Percentiles rank a stretch among this genome's conserved stretches.
Conservation (phyloP, 2,113 vertebrate genomes). For the Urocynchramus pylzowi region DNA sequence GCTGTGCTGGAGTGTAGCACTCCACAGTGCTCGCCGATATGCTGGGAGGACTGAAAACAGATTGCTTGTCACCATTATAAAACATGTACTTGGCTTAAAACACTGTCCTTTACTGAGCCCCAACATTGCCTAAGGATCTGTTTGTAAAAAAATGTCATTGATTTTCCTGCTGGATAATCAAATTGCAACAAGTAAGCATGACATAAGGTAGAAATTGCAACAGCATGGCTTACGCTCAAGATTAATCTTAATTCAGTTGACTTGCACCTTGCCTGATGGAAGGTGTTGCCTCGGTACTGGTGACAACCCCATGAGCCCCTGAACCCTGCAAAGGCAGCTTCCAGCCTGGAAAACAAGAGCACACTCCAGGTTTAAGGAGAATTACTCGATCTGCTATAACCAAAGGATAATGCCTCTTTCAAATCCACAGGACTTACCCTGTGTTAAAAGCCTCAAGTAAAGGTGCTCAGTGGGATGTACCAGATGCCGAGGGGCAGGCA, state of each 20-base stretch:
- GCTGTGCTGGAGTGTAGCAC: conserved; percentile 86
- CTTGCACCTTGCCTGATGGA: background rate
- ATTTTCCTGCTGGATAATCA: background rate
- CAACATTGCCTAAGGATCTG: background rate
- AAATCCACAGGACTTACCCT: background rate
- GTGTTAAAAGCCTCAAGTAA: background rate
- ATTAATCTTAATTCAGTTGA: background rate
- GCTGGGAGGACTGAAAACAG: conserved; percentile 41
- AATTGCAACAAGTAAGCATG: background rate
- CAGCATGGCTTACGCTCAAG: background rate
- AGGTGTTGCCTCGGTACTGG: background rate
- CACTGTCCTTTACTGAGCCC: background rate
- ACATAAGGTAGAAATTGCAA: background rate
- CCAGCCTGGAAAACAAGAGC: background rate
- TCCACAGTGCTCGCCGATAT: conserved; percentile 66
- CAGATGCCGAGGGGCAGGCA: background rate
- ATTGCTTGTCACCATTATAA: background rate
- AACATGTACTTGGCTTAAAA: background rate
- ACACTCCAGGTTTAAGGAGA: background rate
- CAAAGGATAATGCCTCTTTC: background rate
- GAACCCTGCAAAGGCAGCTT: background rate
- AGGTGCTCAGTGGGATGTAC: background rate
- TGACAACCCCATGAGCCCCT: background rate
- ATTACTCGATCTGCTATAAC: background rate
- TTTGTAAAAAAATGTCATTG: background rate